Evolutionary conservation across 2,797 vertebrate genomes (phyloP).

Genomic region (Eulemur albifrons): DNA sequence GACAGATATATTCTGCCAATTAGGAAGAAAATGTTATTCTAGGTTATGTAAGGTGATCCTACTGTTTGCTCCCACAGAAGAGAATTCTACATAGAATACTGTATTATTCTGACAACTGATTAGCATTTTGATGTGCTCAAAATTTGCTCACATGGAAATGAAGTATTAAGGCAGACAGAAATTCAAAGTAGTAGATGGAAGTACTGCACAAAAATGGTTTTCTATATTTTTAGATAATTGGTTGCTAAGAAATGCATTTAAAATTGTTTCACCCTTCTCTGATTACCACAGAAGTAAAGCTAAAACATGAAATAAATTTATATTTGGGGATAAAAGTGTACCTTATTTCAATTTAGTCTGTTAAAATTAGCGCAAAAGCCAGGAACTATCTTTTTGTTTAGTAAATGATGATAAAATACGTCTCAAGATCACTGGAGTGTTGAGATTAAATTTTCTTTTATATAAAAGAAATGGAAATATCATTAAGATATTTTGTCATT

Average conservation of each 20-base stretch:
- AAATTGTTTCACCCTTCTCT: neutral
- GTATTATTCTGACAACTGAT: constrained; percentile 25
- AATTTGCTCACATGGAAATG: constrained; percentile 49
- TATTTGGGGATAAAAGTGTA: neutral
- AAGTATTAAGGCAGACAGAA: constrained; percentile 32
- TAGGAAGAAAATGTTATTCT: constrained; percentile 13
- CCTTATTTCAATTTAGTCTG: neutral
- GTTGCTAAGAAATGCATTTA: neutral
- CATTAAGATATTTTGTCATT: neutral
- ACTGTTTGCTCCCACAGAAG: neutral
- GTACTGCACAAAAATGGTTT: neutral
- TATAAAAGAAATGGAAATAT: neutral
- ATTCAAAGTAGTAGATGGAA: constrained; percentile 40
- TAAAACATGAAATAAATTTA: neutral
- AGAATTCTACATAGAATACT: neutral
- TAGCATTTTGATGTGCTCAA: constrained; percentile 39
- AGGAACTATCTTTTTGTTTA: neutral
- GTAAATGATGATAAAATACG: neutral
- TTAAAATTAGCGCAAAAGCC: constrained; percentile 22
- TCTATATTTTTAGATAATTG: constrained; percentile 18
- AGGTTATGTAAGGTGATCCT: neutral
- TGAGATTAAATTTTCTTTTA: constrained; percentile 4
- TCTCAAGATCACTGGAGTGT: neutral
- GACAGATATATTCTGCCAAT: neutral
- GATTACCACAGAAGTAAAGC: neutral